Conservation (phyloP, 2,113 vertebrate genomes). For the Xiphorhynchus elegans region DNA sequence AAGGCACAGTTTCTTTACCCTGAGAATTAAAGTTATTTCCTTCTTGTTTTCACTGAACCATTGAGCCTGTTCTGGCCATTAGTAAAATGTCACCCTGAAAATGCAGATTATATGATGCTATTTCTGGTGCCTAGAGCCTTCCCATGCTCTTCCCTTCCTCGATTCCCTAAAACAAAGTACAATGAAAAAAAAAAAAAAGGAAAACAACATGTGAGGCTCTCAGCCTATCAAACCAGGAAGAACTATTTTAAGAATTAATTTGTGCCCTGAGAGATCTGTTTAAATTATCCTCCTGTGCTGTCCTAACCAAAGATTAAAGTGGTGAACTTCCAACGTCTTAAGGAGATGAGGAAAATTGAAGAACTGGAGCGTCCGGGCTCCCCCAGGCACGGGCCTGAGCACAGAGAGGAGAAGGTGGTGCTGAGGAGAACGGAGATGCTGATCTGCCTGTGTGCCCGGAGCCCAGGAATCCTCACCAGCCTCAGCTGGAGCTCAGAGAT, state of each 20-base stretch:
- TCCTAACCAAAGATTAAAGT: slow-evolving; percentile 52
- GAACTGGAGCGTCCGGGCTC: neutral
- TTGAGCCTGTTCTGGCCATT: neutral
- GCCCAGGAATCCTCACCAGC: neutral
- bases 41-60: neutral
- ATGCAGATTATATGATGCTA: neutral
- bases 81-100: slow-evolving; percentile 44
- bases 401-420: neutral
- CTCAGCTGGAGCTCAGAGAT: neutral
- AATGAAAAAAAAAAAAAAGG: neutral
- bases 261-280: slow-evolving; percentile 53
- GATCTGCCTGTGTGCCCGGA: neutral
- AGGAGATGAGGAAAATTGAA: neutral
- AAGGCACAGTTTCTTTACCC: neutral
- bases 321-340: slow-evolving; percentile 20
- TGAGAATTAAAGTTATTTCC: neutral
- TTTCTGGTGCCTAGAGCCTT: neutral
- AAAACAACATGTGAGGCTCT: neutral
- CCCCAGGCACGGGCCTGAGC: neutral
- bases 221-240: neutral
- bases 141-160: neutral
- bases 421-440: neutral
- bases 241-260: slow-evolving; percentile 61
- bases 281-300: slow-evolving; percentile 46
- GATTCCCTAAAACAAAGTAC: neutral